Evolutionary conservation across 2,888 invertebrate genomes (phyloP).

Genomic region (Anagyrus pseudococci): DNA sequence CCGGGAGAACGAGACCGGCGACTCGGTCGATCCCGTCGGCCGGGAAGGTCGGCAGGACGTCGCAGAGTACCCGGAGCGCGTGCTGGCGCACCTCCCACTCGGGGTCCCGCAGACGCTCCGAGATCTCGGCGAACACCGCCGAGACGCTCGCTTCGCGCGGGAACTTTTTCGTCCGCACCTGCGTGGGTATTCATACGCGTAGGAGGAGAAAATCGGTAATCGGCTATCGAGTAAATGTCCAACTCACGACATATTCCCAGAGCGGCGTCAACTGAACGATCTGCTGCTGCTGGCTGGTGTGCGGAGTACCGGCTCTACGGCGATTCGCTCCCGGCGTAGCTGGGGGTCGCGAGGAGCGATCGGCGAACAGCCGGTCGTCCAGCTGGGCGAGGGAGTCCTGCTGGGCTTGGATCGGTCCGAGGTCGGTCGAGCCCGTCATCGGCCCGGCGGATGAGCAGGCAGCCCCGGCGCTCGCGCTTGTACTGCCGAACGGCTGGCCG

Average conservation of each 20-base stretch:
- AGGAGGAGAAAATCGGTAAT: background rate
- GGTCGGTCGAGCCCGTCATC: constrained; percentile 53
- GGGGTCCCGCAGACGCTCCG: constrained; percentile 76
- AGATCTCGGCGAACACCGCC: constrained; percentile 74
- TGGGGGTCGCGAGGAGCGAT: background rate
- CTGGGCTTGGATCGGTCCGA: constrained; percentile 49
- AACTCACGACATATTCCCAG: constrained; percentile 77
- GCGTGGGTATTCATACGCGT: too few relatives aligned
- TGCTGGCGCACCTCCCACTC: constrained; percentile 87
- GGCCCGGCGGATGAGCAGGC: constrained; percentile 42
- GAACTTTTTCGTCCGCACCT: constrained; percentile 73
- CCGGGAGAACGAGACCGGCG: constrained; percentile 70
- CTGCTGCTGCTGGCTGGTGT: constrained; percentile 40
- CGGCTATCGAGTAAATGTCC: too few relatives aligned
- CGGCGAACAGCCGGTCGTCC: background rate
- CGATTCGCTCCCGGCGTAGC: background rate
- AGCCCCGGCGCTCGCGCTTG: background rate
- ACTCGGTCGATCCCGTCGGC: constrained; percentile 69
- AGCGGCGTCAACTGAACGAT: constrained; percentile 73
- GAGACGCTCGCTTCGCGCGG: constrained; percentile 73
- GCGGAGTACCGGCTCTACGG: background rate
- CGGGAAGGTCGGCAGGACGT: constrained; percentile 76
- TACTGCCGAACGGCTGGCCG: constrained; percentile 29
- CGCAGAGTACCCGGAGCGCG: constrained; percentile 79
- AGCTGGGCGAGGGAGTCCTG: constrained; percentile 49